phyloP scores from a whole-genome alignment of 2,113 vertebrate genomes.

The Pseudopipra pipra region DNA sequence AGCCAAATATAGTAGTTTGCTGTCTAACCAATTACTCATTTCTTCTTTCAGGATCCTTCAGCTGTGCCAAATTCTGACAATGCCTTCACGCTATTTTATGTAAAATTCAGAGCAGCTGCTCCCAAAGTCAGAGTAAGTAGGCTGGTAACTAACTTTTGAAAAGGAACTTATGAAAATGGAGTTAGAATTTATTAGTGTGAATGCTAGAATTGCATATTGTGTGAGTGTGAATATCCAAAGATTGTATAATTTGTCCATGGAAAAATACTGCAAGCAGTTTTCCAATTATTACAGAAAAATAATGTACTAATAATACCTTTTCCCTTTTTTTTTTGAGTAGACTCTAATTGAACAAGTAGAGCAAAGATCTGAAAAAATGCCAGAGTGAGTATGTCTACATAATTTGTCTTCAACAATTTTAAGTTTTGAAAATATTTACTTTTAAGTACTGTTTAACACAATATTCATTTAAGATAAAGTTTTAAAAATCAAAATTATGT shows the following conservation, averaged over 20 bases:
- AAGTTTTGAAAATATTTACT: not conserved
- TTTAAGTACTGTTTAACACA: not conserved
- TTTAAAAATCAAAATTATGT: not conserved
- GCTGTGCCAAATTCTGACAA: conserved; percentile 89
- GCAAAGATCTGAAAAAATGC: conserved; percentile 89
- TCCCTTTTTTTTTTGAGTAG: conserved; percentile 65
- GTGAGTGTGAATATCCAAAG: not conserved
- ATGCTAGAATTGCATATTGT: not conserved
- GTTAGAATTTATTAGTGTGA: not conserved
- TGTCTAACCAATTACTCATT: conserved; percentile 33
- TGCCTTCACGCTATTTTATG: conserved; percentile 95
- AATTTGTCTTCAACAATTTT: not conserved
- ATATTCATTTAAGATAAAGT: not conserved
- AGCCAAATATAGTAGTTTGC: not conserved
- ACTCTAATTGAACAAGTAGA: conserved; percentile 96
- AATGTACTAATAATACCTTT: not conserved
- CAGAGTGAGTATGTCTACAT: conserved; percentile 85
- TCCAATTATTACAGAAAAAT: not conserved
- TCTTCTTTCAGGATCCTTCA: conserved; percentile 84
- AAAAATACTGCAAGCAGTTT: not conserved
- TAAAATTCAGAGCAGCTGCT: conserved; percentile 94
- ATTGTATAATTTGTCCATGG: not conserved
- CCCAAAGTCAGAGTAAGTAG: conserved; percentile 95
- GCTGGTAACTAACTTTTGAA: not conserved
- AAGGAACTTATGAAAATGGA: not conserved